Conservation (phyloP, 53 echinoderm and acorn worm genomes). For the Echinarachnius parma region DNA sequence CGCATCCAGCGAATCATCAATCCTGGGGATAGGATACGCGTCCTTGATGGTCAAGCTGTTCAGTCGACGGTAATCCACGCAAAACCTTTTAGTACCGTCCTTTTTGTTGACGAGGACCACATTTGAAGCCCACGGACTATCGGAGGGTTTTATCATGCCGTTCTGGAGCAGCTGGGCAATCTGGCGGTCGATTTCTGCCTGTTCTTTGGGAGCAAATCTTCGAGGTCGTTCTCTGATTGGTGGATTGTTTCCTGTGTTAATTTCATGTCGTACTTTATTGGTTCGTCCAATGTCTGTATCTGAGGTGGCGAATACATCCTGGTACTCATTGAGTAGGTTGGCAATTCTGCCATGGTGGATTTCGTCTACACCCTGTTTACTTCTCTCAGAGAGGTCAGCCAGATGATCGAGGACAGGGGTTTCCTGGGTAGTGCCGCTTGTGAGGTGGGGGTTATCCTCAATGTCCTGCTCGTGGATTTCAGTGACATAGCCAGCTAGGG, state of each 20-base stretch:
- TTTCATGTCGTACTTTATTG: conserved; percentile 17
- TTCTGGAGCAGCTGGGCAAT: not conserved
- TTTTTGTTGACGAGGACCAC: conserved; percentile 27
- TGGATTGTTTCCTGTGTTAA: conserved; percentile 9
- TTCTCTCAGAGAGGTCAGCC: conserved; percentile 15
- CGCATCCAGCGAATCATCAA: no score
- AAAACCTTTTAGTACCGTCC: conserved; percentile 26
- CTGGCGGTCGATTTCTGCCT: not conserved
- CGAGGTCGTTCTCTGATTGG: conserved; percentile 36
- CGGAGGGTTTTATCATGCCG: conserved; percentile 31
- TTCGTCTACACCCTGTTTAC: conserved; percentile 3
- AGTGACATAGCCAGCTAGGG: conserved; percentile 12
- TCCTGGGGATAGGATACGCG: conserved; percentile 42
- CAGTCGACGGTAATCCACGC: conserved; percentile 43
- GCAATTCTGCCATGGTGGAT: not conserved
- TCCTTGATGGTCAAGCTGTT: conserved; percentile 43
- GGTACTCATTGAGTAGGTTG: not conserved
- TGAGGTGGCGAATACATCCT: not conserved
- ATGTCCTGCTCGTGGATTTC: conserved; percentile 24
- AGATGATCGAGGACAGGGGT: conserved; percentile 24
- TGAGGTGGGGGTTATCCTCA: not conserved
- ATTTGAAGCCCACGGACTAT: conserved; percentile 24
- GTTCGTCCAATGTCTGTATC: conserved; percentile 10
- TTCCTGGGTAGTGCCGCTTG: not conserved
- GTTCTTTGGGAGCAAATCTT: conserved; percentile 7